Conservation (phyloP, 2,113 vertebrate genomes). For the Capreolus pygargus region DNA sequence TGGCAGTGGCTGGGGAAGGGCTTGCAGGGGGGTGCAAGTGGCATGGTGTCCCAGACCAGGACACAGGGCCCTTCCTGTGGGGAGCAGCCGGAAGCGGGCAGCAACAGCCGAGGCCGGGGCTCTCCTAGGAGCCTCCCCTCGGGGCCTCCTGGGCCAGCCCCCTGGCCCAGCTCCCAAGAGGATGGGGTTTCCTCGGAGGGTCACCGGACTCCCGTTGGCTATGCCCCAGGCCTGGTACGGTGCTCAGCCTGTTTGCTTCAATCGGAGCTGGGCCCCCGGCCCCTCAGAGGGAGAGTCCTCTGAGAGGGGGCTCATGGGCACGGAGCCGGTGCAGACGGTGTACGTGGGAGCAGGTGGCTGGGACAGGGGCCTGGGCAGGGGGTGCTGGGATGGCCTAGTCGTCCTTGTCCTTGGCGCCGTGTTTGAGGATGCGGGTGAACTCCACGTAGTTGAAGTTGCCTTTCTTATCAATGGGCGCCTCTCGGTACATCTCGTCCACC, state of each 20-base stretch:
- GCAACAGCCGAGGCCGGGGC: not conserved
- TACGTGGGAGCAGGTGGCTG: not conserved
- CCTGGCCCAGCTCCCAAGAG: not conserved
- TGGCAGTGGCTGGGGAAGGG: conserved; percentile 22
- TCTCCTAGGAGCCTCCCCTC: not conserved
- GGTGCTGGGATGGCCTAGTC: conserved; percentile 65
- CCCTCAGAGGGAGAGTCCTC: not conserved
- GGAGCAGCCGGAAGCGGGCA: not conserved
- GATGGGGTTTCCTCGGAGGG: not conserved
- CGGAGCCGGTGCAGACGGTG: not conserved
- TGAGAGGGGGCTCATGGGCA: not conserved
- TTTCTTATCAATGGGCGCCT: conserved; percentile 98
- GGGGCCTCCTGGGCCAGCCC: not conserved
- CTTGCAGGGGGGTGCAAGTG: not conserved
- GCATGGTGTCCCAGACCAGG: not conserved
- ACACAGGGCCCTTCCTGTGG: not conserved
- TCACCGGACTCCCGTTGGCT: not conserved
- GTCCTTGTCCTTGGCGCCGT: conserved; percentile 92
- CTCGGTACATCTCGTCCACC: conserved; percentile 98
- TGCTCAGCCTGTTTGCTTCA: not conserved
- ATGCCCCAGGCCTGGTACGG: not conserved
- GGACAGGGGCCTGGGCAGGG: not conserved
- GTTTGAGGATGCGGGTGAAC: conserved; percentile 99
- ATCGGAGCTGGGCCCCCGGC: not conserved
- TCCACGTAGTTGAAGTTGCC: conserved; percentile 99